These are phyloP conservation scores for Gandaritis pyraliata DNA, from an alignment of 2,888 invertebrate genomes.

Conservation along the genomic window DNA sequence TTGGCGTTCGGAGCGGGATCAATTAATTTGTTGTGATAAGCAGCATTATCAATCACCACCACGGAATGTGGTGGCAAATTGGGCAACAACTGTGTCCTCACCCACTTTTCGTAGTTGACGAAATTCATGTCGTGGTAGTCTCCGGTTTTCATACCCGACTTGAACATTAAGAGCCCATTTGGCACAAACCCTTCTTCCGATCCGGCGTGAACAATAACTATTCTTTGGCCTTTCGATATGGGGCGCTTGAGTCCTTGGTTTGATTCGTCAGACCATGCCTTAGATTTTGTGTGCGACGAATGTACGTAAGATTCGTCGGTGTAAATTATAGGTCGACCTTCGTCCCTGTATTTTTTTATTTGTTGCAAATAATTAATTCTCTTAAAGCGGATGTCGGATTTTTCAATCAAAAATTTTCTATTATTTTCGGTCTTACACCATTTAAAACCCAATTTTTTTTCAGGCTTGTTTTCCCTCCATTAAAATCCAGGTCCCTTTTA, in stretches of 20 bases:
- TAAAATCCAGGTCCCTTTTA: slow-evolving; percentile 39
- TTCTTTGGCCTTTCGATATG: slow-evolving; percentile 35
- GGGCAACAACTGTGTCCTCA: slow-evolving; percentile 44
- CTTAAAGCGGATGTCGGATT: slow-evolving; percentile 36
- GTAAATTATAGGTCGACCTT: slow-evolving; percentile 40
- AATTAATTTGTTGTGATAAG: background rate
- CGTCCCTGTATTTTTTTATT: slow-evolving; percentile 37
- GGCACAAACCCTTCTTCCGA: slow-evolving; percentile 41
- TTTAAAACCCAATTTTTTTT: slow-evolving; percentile 39
- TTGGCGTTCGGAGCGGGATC: background rate
- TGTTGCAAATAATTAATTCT: slow-evolving; percentile 43
- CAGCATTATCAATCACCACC: slow-evolving; percentile 1
- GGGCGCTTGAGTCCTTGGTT: slow-evolving; percentile 33
- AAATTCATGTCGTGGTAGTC: slow-evolving; percentile 52
- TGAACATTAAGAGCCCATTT: slow-evolving; percentile 38
- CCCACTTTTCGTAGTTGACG: slow-evolving; percentile 47
- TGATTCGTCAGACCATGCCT: slow-evolving; percentile 28
- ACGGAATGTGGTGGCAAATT: slow-evolving; percentile 39
- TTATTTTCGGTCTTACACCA: slow-evolving; percentile 45
- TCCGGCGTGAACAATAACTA: slow-evolving; percentile 44
- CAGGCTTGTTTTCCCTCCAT: slow-evolving; percentile 38
- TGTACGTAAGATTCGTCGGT: slow-evolving; percentile 44
- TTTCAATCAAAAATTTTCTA: slow-evolving; percentile 42
- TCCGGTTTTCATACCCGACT: slow-evolving; percentile 42
- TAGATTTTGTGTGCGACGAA: slow-evolving; percentile 33